Conservation (phyloP, 2,888 invertebrate species). For the Endotricha flammealis region DNA sequence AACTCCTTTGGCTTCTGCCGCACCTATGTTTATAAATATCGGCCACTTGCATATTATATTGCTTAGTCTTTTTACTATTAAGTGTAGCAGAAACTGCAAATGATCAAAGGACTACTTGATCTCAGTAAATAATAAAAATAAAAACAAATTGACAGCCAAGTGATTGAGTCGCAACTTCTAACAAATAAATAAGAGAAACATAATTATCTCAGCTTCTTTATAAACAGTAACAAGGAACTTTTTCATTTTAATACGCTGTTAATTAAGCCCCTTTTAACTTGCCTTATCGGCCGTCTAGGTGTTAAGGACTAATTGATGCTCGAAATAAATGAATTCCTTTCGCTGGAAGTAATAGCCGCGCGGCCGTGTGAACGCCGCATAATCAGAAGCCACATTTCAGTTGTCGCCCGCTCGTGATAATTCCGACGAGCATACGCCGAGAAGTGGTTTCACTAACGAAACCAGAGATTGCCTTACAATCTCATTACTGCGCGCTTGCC, state of each 20-base stretch:
- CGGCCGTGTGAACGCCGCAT: conserved; percentile 49
- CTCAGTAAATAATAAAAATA: too few species aligned
- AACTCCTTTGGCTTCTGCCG: too few species aligned
- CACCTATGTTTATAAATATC: too few species aligned
- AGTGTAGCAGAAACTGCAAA: too few species aligned
- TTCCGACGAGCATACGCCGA: conserved; percentile 30
- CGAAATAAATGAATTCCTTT: conserved; percentile 53
- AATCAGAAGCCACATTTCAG: conserved; percentile 67
- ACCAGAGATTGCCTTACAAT: conserved; percentile 57
- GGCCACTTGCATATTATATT: too few species aligned
- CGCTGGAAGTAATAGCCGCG: conserved; percentile 47
- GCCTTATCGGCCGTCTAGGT: conserved; percentile 56
- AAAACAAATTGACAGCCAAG: too few species aligned
- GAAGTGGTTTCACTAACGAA: conserved; percentile 44
- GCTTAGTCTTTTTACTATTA: too few species aligned
- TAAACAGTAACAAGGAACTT: conserved; percentile 44
- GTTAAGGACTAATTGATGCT: conserved; percentile 70
- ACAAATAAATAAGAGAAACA: too few species aligned
- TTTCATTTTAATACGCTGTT: conserved; percentile 63
- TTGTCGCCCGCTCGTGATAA: conserved; percentile 58
- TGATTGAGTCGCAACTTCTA: too few species aligned
- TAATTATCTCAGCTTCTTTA: conserved; percentile 53
- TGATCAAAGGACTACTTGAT: too few species aligned
- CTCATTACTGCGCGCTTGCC: conserved; percentile 47
- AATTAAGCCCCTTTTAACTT: conserved; percentile 52